Percentiles rank a stretch among this genome's conserved stretches.
phyloP scores from a whole-genome alignment of 2,113 vertebrate species.

The Centropus bengalensis region DNA sequence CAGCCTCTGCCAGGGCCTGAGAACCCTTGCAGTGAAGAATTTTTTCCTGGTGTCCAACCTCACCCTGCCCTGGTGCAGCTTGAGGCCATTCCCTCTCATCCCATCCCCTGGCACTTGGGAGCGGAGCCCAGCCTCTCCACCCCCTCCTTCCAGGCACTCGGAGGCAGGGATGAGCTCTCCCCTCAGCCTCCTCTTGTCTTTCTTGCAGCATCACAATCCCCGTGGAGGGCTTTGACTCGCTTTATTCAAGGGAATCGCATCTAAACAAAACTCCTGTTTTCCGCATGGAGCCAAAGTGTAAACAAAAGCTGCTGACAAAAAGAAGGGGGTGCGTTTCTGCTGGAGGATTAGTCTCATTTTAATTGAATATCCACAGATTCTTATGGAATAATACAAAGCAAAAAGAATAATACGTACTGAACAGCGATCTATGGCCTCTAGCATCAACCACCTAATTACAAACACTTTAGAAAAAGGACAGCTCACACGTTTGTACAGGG shows the following conservation, averaged over 20 bases:
- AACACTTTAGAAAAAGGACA: conserved; percentile 39
- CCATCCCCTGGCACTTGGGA: no score
- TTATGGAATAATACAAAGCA: conserved; percentile 47
- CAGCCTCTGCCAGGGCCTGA: no score
- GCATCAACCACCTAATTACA: conserved; percentile 53
- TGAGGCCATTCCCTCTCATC: no score
- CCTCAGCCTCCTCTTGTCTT: no score
- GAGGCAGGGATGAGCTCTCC: no score
- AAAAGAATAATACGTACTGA: not conserved
- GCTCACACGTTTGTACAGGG: conserved; percentile 7
- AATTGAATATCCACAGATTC: conserved; percentile 61
- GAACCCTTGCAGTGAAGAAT: no score
- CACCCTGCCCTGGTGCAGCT: no score
- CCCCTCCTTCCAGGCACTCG: no score
- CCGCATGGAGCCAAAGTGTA: not conserved
- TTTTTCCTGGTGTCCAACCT: no score
- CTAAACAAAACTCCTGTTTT: not conserved
- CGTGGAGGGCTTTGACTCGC: not conserved
- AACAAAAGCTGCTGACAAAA: not conserved
- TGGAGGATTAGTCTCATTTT: conserved; percentile 56
- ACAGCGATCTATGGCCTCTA: conserved; percentile 26
- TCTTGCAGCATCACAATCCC: not conserved
- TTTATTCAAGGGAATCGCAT: not conserved
- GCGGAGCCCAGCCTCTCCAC: no score
- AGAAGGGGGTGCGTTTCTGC: not conserved